These are phyloP conservation scores for Lepus oiostolus DNA, from an alignment of 2,797 vertebrate species.

Conservation along the genomic window DNA sequence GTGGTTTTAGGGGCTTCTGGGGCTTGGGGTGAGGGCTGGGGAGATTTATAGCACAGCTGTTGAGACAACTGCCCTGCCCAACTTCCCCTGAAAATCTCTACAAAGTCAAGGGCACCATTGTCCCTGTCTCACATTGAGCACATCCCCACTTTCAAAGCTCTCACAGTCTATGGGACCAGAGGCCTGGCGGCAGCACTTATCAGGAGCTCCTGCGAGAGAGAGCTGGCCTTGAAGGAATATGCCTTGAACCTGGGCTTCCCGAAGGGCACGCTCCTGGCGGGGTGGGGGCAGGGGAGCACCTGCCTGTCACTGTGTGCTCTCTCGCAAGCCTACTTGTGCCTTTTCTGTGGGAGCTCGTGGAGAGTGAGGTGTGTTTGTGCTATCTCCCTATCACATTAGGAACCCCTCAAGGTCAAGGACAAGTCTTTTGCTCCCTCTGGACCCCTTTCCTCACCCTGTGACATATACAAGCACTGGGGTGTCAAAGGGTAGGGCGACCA, in stretches of 20 bases:
- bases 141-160: neutral
- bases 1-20: neutral
- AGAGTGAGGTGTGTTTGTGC: neutral
- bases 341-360: neutral
- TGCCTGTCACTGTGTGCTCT: neutral
- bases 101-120: neutral
- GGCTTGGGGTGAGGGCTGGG: neutral
- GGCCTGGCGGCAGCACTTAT: neutral
- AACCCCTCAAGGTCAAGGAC: neutral
- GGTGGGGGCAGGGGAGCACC: too few relatives aligned
- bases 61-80: neutral
- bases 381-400: neutral
- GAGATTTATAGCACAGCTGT: neutral
- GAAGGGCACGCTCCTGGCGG: neutral
- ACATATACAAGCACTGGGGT: neutral
- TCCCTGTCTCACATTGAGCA: neutral
- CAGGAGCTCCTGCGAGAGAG: neutral
- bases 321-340: neutral
- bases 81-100: neutral
- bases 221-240: neutral
- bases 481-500: neutral
- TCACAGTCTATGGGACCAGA: neutral
- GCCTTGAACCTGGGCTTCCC: neutral
- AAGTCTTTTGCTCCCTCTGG: neutral
- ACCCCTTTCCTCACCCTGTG: neutral